Evolutionary conservation across 1,140 invertebrate species (phyloP).

Genomic region (Panagrolaimus sp.): DNA sequence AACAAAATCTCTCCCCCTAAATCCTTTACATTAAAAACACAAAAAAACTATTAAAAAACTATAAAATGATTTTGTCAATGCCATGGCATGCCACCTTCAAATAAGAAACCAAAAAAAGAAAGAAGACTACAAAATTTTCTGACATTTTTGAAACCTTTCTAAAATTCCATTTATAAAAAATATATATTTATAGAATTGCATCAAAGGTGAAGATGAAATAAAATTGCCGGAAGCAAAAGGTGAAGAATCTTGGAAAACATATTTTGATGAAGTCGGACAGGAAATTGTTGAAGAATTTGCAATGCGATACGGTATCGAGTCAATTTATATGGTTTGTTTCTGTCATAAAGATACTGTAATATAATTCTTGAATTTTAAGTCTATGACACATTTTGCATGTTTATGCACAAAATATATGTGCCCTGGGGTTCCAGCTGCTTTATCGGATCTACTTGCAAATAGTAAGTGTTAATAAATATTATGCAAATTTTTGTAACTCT

Average conservation of each 20-base stretch:
- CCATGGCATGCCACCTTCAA: too few species aligned
- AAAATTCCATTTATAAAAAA: slow-evolving; percentile 14
- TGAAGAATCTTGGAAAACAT: slow-evolving; percentile 97
- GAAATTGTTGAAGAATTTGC: slow-evolving; percentile 99
- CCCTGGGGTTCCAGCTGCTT: slow-evolving; percentile 89
- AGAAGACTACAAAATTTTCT: background rate
- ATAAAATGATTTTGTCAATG: too few species aligned
- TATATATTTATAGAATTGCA: slow-evolving; percentile 35
- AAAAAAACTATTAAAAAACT: too few species aligned
- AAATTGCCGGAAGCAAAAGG: slow-evolving; percentile 37
- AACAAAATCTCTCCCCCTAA: too few species aligned
- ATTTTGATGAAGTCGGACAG: slow-evolving; percentile 93
- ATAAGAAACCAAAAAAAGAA: too few species aligned
- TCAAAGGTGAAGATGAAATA: slow-evolving; percentile 48
- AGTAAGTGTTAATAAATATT: slow-evolving; percentile 4
- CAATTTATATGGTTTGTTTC: slow-evolving; percentile 91
- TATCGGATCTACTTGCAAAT: slow-evolving; percentile 95
- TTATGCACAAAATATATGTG: slow-evolving; percentile 97
- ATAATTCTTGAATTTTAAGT: slow-evolving; percentile 34
- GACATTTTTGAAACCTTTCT: slow-evolving; percentile 9
- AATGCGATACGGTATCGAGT: slow-evolving; percentile 99
- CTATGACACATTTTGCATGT: slow-evolving; percentile 76
- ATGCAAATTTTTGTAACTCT: slow-evolving; percentile 10
- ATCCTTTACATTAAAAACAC: too few species aligned
- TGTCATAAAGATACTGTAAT: too few species aligned